A percentile compares a stretch with the other conserved stretches of the same genome.
These are phyloP conservation scores for Chelmon rostratus DNA, from an alignment of 2,797 vertebrate genomes.

Conservation along the genomic window DNA sequence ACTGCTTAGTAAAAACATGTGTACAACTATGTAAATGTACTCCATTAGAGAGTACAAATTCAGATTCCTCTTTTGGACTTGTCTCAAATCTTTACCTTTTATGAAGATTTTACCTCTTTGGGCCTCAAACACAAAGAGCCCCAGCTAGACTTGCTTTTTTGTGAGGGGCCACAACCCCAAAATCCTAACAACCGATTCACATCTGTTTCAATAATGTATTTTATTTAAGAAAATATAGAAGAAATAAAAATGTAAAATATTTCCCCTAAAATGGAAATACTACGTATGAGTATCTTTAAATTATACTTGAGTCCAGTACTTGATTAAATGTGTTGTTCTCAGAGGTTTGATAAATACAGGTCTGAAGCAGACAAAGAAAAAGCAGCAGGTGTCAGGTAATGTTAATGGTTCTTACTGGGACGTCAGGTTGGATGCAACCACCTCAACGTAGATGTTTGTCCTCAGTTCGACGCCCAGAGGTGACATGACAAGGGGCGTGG, in stretches of 20 bases:
- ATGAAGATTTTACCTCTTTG: background rate
- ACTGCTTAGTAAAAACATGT: background rate
- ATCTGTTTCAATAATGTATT: background rate
- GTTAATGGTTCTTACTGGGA: conserved; percentile 77
- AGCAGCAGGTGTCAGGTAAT: background rate
- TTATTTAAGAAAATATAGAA: no score
- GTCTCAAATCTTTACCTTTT: no score
- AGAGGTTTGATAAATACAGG: conserved; percentile 19
- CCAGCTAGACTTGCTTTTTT: background rate
- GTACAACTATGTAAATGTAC: background rate
- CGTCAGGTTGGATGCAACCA: conserved; percentile 82
- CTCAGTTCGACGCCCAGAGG: conserved; percentile 80
- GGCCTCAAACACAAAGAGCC: no score
- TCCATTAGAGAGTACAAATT: no score
- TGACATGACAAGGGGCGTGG: conserved; percentile 72
- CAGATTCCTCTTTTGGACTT: no score
- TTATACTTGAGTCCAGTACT: background rate
- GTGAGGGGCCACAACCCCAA: background rate
- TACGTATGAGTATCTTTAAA: background rate
- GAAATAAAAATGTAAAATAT: no score
- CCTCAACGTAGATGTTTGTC: conserved; percentile 78
- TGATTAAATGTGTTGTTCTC: background rate
- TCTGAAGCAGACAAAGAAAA: conserved; percentile 13
- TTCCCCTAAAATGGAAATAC: background rate
- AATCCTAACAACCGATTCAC: background rate